Evolutionary conservation across 2,888 invertebrate species (phyloP), one percentile per base, ranked within the genome.

Genomic region (Syritta pipiens): DNA sequence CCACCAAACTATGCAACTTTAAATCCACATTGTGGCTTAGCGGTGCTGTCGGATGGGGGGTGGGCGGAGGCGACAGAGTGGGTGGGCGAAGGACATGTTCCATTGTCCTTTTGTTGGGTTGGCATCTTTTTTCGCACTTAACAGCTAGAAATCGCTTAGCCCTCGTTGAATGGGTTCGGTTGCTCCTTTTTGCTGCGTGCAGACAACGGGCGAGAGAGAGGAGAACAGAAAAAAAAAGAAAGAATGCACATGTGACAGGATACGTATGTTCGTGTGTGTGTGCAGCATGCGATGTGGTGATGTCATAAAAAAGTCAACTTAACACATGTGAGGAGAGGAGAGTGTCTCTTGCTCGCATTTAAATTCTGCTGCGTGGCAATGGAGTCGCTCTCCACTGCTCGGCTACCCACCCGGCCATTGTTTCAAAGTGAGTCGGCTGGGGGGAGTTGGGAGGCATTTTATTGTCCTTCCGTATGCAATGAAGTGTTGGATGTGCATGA

Each of bases 111-210:
- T 79, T 79, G 79, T 79, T 74, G 10, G 74, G 72, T 55, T 74
- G 51, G 74, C 79, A 79, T 79, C 79, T 79, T 79, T 77, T 74
- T 79, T 79, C 74, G 74, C 79, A 79, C 79, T 79, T 79, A 79
- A 79, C 79, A 62, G 79, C 67, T 74, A 74, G 74, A 62, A 79
- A 74, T 74, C 79, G 79, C 79, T 79, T 79, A 79, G 74, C 79
- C 67, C 51, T 74, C n/a, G 42, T 62, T 67, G 72, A 79, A 62
- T 74, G 74, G 62, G 62, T 7, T 20, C 19, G 32, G 46, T 44
- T 68, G 67, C 28, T 69, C 48, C 49, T 57, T 49, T 32, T 55
- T 51, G 49, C 69, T 71, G 74, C 72, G 72, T 79, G 55, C 49
- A 42, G 59, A 32, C 59, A 71, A 40, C 12, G 30, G n/a, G 53